Base-by-base conservation (phyloP, 2,113 vertebrate species). In the Tiliqua scincoides region DNA sequence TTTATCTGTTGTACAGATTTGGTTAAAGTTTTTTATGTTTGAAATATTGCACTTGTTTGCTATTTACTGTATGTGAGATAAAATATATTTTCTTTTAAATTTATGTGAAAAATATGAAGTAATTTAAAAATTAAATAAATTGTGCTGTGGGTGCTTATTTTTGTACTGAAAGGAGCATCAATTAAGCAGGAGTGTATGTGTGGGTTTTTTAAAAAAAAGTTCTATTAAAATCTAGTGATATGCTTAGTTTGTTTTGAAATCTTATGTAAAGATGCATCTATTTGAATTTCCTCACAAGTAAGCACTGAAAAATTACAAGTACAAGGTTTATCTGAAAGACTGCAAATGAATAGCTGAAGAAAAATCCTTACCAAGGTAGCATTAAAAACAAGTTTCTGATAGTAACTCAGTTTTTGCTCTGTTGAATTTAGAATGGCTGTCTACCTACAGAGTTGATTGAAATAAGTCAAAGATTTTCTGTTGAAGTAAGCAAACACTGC, bases 61-160 rank as follows among this genome's bases (percentile, higher is more conserved):
- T 89, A 63, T 81, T 93, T 83, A 81, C 35, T 93, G 88, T 94
- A 90, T 81, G 93, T 93, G 90, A 77, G 85, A 92, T 92, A 93
- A 85, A 94, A 94, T 94, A 90, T 95, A 92, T 95, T 95, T 94
- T 94, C 91, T 93, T 93, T 95, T 87, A 93, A 93, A 82, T 91
- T 91, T 87, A 73, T 94, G 93, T 94, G 89, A 89, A 94, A 86
- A 92, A 92, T 84, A 92, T 30, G 78, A 89, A 67, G 77, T 95
- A 94, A 95, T 95, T 94, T 95, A 95, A 95, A 90, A 75, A 88
- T 91, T 88, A 91, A 96, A 96, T 95, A 96, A 96, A 96, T 62
- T n/a, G 80, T 96, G 93, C 92, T 93, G 93, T 96, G 95, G 93
- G 96, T 97, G 93, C 93, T 95, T 96, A 95, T 96, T 96, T 97